phyloP scores from a whole-genome alignment of 2,797 vertebrate species.

The Oreochromis grahami region DNA sequence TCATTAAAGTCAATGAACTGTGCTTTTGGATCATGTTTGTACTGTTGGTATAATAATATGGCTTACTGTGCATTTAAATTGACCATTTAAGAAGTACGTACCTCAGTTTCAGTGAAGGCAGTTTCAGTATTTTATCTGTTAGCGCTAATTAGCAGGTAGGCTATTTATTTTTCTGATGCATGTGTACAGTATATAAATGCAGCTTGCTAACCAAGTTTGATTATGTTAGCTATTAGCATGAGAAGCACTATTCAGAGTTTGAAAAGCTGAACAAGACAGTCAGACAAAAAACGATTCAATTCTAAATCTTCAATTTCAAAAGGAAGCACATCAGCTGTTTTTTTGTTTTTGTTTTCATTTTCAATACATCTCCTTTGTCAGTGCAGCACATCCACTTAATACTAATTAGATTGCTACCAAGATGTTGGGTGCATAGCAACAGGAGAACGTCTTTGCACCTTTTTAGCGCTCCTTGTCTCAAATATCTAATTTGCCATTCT shows the following conservation, averaged over 20 bases:
- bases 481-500: background rate
- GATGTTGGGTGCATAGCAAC: conserved; percentile 14
- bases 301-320: background rate
- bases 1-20: background rate
- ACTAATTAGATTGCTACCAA: background rate
- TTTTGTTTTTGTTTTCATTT: background rate
- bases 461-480: background rate
- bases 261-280: background rate
- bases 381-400: background rate
- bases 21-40: fast-evolving
- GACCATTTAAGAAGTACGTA: fast-evolving
- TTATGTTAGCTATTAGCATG: background rate
- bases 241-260: background rate
- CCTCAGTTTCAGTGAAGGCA: background rate
- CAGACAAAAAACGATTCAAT: background rate
- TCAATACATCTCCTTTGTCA: background rate
- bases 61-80: background rate
- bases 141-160: background rate
- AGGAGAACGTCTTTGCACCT: background rate
- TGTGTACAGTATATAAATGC: background rate
- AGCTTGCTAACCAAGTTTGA: background rate
- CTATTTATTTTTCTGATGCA: background rate
- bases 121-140: fast-evolving
- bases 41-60: fast-evolving
- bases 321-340: background rate